A percentile compares a stretch with the other conserved stretches of the same genome.
Conservation (phyloP, 2,888 invertebrate species). For the Blomia tropicalis region DNA sequence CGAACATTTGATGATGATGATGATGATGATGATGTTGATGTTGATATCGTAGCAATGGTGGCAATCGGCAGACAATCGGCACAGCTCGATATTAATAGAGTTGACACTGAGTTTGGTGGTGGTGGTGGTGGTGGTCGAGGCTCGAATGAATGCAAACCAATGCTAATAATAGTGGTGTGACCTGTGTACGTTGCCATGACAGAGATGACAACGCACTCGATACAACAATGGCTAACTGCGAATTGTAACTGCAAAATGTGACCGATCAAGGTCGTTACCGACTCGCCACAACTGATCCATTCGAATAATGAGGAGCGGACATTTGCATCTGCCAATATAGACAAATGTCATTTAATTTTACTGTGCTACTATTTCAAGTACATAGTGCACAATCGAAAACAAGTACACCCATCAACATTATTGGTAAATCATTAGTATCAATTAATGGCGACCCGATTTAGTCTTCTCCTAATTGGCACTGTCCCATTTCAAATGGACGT, state of each 20-base stretch:
- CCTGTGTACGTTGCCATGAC: background rate
- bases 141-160: no score
- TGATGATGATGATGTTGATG: no score
- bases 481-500: no score
- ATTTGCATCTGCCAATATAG: background rate
- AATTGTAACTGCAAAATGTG: no score
- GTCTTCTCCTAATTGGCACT: no score
- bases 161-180: conserved; percentile 10
- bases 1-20: no score
- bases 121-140: background rate
- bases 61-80: conserved; percentile 10
- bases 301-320: background rate
- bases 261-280: no score
- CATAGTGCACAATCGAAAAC: no score
- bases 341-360: background rate
- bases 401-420: background rate
- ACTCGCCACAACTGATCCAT: background rate
- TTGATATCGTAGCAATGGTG: background rate
- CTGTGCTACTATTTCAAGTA: background rate
- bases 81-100: conserved; percentile 1
- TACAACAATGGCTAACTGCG: no score
- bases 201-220: background rate
- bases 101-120: conserved; percentile 2
- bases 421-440: background rate
- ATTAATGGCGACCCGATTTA: background rate